phyloP scores from a whole-genome alignment of 2,113 vertebrate species.

The Nannospalax galili region DNA sequence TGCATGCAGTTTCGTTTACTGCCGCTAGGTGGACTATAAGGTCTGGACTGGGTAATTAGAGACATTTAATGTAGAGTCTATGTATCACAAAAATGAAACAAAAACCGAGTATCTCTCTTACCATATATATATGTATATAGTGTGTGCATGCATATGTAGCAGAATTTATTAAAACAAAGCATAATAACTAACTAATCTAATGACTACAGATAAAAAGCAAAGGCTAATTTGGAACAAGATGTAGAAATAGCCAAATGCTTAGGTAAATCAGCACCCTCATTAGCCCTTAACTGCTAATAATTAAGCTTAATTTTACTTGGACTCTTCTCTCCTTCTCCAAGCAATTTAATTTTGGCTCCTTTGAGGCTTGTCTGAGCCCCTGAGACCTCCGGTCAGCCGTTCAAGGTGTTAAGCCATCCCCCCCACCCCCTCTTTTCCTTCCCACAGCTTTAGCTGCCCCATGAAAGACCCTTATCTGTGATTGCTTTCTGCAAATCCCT shows the following conservation, averaged over 20 bases:
- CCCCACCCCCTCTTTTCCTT: accelerated
- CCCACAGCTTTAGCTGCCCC: slow-evolving; percentile 7
- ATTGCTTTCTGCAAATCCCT: slow-evolving; percentile 79
- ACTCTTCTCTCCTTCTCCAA: slow-evolving; percentile 30
- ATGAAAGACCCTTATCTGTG: slow-evolving; percentile 71
- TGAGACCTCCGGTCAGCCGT: slow-evolving; percentile 46
- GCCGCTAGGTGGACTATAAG: slow-evolving; percentile 60
- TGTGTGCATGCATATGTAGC: no score
- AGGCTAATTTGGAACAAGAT: slow-evolving; percentile 66
- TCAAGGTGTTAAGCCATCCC: slow-evolving; percentile 1
- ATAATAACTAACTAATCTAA: slow-evolving; percentile 21
- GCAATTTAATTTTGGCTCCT: slow-evolving; percentile 63
- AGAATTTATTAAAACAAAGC: slow-evolving; percentile 54
- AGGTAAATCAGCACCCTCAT: slow-evolving; percentile 61
- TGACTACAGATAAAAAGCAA: slow-evolving; percentile 16
- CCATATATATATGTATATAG: not conserved
- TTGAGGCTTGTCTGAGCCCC: not conserved
- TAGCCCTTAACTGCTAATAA: slow-evolving; percentile 63
- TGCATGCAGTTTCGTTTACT: not conserved
- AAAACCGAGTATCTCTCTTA: not conserved
- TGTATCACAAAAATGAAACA: not conserved
- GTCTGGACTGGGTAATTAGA: not conserved
- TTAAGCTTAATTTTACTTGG: slow-evolving; percentile 65
- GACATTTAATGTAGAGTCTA: slow-evolving; percentile 6
- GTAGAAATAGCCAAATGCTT: slow-evolving; percentile 62